Evolutionary conservation across 2,888 invertebrate genomes (phyloP).

Genomic region (Phyllotreta striolata): DNA sequence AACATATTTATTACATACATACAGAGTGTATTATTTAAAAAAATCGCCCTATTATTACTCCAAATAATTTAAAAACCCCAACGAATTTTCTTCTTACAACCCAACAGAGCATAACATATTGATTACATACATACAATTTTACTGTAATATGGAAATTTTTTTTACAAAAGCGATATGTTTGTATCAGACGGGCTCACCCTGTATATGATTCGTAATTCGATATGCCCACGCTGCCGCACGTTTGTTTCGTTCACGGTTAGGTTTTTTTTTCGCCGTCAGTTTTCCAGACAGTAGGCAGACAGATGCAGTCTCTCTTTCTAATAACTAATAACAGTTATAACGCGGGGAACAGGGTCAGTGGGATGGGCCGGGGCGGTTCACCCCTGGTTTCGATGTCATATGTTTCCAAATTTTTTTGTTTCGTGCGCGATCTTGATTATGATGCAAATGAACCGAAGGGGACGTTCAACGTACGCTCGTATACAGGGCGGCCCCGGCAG

Average conservation of each 20-base stretch:
- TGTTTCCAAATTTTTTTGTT: slow-evolving; percentile 16
- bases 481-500: too few species aligned
- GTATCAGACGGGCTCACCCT: too few species aligned
- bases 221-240: slow-evolving; percentile 21
- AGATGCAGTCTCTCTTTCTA: slow-evolving; percentile 22
- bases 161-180: too few species aligned
- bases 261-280: slow-evolving; percentile 17
- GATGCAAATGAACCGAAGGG: slow-evolving; percentile 19
- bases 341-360: slow-evolving; percentile 18
- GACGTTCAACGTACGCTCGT: background rate
- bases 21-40: too few species aligned
- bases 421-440: slow-evolving; percentile 26
- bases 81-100: too few species aligned
- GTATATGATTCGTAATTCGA: slow-evolving; percentile 23
- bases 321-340: background rate
- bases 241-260: background rate
- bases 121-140: too few species aligned
- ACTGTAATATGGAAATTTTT: too few species aligned
- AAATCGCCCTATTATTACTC: too few species aligned
- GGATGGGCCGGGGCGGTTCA: slow-evolving; percentile 20
- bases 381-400: slow-evolving; percentile 21
- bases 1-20: too few species aligned
- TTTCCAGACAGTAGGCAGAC: slow-evolving; percentile 22
- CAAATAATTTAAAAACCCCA: too few species aligned
- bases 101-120: too few species aligned